Conservation (phyloP, 2,113 vertebrate genomes). For the Rhegmatorhina hoffmannsi region DNA sequence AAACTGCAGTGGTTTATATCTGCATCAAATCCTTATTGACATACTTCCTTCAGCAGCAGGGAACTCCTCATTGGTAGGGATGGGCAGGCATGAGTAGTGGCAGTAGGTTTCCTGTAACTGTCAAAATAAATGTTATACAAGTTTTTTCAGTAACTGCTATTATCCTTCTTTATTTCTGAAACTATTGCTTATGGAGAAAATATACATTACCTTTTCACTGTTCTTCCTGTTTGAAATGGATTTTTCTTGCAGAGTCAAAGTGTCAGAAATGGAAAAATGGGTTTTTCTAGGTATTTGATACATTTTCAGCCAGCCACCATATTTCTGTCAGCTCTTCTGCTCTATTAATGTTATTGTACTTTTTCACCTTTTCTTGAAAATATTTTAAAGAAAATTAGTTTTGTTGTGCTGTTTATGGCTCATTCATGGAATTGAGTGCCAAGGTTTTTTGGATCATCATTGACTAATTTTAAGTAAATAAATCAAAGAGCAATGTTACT, state of each 20-base stretch:
- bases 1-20: neutral
- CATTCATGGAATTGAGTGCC: neutral
- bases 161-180: neutral
- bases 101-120: neutral
- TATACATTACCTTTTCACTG: neutral
- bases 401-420: neutral
- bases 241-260: neutral
- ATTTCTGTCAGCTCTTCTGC: neutral
- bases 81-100: neutral
- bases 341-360: neutral
- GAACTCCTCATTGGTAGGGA: neutral
- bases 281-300: neutral
- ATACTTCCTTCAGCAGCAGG: neutral
- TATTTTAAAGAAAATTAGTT: neutral
- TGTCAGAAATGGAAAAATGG: neutral
- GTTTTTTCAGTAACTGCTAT: neutral
- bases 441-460: neutral
- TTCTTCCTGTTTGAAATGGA: neutral
- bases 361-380: neutral
- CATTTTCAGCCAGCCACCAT: neutral
- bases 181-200: neutral
- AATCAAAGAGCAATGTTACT: neutral
- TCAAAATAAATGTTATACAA: neutral
- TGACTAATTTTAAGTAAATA: neutral
- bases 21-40: neutral